These are phyloP conservation scores for Cephalopachus bancanus DNA, from an alignment of 2,797 vertebrate species.

Conservation along the genomic window DNA sequence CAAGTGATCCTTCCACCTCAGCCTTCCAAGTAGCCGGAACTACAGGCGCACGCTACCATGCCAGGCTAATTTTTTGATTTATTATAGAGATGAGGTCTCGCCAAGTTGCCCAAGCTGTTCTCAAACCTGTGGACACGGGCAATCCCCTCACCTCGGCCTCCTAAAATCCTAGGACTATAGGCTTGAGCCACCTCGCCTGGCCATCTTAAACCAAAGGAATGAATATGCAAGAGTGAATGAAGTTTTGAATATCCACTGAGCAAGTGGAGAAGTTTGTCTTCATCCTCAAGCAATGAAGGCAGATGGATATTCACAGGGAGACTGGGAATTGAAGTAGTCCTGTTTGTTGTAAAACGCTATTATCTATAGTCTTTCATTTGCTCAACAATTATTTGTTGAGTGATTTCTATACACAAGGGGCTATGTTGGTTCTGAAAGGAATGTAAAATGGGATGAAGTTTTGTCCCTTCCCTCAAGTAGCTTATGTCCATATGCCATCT, in stretches of 20 bases:
- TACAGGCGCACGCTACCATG: no score
- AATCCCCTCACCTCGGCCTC: no score
- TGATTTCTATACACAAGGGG: background rate
- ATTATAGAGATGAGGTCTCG: no score
- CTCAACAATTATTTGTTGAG: background rate
- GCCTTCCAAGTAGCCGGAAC: no score
- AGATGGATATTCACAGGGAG: background rate
- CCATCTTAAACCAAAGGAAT: background rate
- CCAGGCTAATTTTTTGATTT: no score
- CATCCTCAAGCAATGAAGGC: background rate
- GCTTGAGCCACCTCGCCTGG: no score
- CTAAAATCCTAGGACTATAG: no score
- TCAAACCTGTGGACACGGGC: no score
- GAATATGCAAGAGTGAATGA: background rate
- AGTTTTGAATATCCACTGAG: background rate
- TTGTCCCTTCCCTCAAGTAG: background rate
- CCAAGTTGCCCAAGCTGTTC: no score
- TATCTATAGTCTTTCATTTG: background rate
- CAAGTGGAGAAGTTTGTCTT: background rate
- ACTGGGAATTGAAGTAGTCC: background rate
- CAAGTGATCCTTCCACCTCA: no score
- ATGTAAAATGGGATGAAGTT: background rate
- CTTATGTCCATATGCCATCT: background rate
- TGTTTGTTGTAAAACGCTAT: background rate
- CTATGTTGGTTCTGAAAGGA: background rate